Percentiles rank a stretch among this genome's conserved stretches.
Evolutionary conservation across 23 tunicate species (phyloP).

Genomic region (Botrylloides violaceus): DNA sequence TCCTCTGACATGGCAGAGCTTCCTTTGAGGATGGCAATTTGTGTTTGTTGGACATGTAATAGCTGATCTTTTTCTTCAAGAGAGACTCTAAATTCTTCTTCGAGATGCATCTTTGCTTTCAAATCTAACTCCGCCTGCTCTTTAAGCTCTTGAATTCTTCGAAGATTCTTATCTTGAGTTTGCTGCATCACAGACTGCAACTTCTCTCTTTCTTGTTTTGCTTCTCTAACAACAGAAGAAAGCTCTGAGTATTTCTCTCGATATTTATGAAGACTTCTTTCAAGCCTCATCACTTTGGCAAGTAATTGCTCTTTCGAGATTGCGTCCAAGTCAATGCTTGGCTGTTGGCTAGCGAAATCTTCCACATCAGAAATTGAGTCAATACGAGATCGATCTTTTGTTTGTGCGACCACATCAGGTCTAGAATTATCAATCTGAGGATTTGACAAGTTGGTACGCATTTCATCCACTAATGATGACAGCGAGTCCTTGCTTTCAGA

Average conservation of each 20-base stretch:
- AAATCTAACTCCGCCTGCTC: slow-evolving; percentile 62
- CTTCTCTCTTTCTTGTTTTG: slow-evolving; percentile 66
- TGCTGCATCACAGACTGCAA: slow-evolving; percentile 48
- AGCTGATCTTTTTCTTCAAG: slow-evolving; percentile 78
- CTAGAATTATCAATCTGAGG: neutral
- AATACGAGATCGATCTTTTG: slow-evolving; percentile 6
- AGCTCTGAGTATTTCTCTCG: slow-evolving; percentile 65
- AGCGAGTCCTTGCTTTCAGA: slow-evolving; percentile 77
- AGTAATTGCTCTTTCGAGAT: slow-evolving; percentile 80
- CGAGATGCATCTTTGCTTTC: slow-evolving; percentile 92
- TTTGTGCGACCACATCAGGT: slow-evolving; percentile 16
- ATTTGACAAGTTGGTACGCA: slow-evolving; percentile 10
- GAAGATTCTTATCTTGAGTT: slow-evolving; percentile 55
- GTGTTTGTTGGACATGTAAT: slow-evolving; percentile 74
- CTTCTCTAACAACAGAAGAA: slow-evolving; percentile 27
- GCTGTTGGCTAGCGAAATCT: slow-evolving; percentile 2
- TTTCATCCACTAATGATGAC: slow-evolving; percentile 66
- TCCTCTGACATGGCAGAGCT: neutral
- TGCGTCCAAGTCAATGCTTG: slow-evolving; percentile 30
- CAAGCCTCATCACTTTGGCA: slow-evolving; percentile 60
- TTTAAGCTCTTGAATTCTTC: slow-evolving; percentile 68
- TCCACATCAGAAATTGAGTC: slow-evolving; percentile 22
- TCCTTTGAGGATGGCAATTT: slow-evolving; percentile 27
- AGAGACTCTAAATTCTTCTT: slow-evolving; percentile 69
- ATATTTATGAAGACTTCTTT: slow-evolving; percentile 65